A percentile compares a stretch with the other conserved stretches of the same genome.
Conservation (phyloP, 2,113 vertebrate species). For the Syngnathus typhle region DNA sequence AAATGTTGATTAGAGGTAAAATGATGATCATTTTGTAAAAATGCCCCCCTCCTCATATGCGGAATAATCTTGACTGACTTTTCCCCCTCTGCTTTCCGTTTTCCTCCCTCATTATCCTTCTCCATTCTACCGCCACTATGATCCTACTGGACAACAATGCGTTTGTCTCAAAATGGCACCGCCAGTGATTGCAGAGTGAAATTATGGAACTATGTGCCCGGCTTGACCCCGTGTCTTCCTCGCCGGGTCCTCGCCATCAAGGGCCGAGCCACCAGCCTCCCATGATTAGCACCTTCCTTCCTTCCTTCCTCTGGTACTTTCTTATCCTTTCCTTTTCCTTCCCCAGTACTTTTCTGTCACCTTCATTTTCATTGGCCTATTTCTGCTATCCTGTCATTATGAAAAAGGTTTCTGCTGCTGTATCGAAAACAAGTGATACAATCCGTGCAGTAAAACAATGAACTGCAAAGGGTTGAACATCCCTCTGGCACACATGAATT, state of each 20-base stretch:
- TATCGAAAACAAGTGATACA: not conserved
- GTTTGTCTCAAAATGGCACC: constrained; percentile 3
- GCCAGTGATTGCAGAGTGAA: constrained; percentile 96
- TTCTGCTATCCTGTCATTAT: not conserved
- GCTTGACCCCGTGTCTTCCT: constrained; percentile 96
- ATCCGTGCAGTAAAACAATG: not conserved
- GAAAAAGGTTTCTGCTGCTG: not conserved
- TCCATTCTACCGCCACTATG: constrained; percentile 38
- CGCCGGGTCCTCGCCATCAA: constrained; percentile 98
- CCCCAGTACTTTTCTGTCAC: not conserved
- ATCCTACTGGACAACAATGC: constrained; percentile 5
- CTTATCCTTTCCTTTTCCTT: constrained; percentile 29
- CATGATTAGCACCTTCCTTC: constrained; percentile 74
- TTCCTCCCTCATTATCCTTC: constrained; percentile 35
- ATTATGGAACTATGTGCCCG: constrained; percentile 97
- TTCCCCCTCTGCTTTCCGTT: constrained; percentile 7
- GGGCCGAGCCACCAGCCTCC: constrained; percentile 95
- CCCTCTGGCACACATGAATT: not conserved
- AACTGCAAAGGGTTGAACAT: not conserved
- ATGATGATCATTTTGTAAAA: too few relatives aligned
- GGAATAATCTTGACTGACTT: constrained; percentile 8
- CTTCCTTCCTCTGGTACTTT: constrained; percentile 56
- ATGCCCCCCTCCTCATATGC: too few relatives aligned
- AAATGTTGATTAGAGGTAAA: too few relatives aligned
- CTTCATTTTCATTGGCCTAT: not conserved